Evolutionary conservation across 2,113 vertebrate species (phyloP), one percentile per base, ranked within the genome.

Genomic region (Daubentonia madagascariensis): DNA sequence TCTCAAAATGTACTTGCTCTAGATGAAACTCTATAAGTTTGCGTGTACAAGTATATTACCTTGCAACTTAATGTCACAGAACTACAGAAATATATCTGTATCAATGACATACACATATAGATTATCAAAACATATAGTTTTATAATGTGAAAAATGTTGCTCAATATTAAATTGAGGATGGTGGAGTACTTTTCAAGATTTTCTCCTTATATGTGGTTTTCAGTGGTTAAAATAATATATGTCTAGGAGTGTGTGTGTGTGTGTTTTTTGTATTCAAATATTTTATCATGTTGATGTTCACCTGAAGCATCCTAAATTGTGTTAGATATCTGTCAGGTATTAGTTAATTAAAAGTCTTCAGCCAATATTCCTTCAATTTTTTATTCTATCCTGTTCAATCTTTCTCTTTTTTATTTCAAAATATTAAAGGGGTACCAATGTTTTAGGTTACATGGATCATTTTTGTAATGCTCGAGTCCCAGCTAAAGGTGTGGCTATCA

Each of bases 221-320:
- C n/a, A 54, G 5, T 7, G 50, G n/a, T 63, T 89, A 76, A 57
- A 76, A 72, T 65, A 50, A 17, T 32, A 40, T 48, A 80, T 75
- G 17, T 6, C 8, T 45, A 65, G 14, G 1, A 12, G 1, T 37
- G 6, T 40, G 16, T 57, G 25, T 40, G n/a, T 32, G 22, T 25
- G 25, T 6, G 30, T 32, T 1, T 1, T 6, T 9, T 25, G 2
- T 7, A 10, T 28, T n/a, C n/a, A n/a, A n/a, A n/a, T n/a, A n/a
- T n/a, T n/a, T n/a, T n/a, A n/a, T n/a, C n/a, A n/a, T n/a, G n/a
- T 32, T 54, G 3, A 0, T 89, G 45, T 89, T 83, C n/a, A n/a
- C 16, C 59, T 28, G 59, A 20, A 89, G 37, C 7, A 81, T 70
- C 22, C 54, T 76, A 45, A 85, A 37, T 76, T 84, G 25, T 70